Base-by-base conservation (phyloP, 2,113 vertebrate species). In the Mus spicilegus region DNA sequence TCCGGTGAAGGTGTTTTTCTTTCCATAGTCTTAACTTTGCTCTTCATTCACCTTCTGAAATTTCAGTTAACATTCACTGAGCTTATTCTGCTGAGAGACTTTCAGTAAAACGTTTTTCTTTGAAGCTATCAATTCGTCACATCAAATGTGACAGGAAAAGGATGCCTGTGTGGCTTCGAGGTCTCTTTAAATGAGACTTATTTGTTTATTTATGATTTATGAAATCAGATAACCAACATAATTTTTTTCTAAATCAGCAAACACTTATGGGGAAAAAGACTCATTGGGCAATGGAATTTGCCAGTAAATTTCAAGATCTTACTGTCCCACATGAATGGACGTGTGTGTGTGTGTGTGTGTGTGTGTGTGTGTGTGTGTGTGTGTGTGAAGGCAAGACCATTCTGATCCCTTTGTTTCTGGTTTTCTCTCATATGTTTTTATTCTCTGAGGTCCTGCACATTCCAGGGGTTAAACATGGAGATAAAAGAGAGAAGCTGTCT, bases 381-480 rank as follows among this genome's bases (percentile, higher is more conserved):
- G 33, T 33, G n/a, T 88, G 24, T n/a, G 42, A 58, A 58, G 58
- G 51, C 33, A 58, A 13, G 13, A 77, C 90, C 85, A 4, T 92
- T 96, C 42, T 96, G 63, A 85, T 87, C 95, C 26, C 91, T 42
- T 16, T 76, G 91, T 95, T 49, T 95, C 82, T 89, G 61, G 67
- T 80, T 77, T 75, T 90, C n/a, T 95, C 33, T 70, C 51, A 73
- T 85, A 81, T 17, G 80, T 70, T 77, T 95, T 91, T 22, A 82
- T 91, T 51, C 42, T 42, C 73, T 87, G 92, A 70, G 93, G 51
- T 91, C 65, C 56, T 94, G 26, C 85, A 90, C 78, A 56, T 80
- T 95, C 36, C 87, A 96, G 85, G 78, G 87, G 87, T 97, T 97
- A 97, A 95, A 84, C 78, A 78, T 90, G 94, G 22, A 94, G 89